Conservation (phyloP, 2,797 vertebrate genomes). For the Gallinago nigripennis region DNA sequence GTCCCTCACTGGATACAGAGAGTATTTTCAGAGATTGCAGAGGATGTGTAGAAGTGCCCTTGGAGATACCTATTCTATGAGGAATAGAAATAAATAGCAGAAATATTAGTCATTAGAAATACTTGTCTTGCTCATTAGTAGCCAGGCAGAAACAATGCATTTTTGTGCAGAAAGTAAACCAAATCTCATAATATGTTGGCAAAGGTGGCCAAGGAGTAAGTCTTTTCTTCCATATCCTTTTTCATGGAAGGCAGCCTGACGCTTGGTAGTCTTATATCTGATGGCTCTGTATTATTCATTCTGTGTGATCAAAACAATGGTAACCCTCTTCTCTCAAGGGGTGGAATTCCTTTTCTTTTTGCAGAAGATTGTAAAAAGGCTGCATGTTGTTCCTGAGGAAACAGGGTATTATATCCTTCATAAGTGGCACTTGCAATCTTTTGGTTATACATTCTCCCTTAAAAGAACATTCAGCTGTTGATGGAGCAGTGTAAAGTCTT, state of each 20-base stretch:
- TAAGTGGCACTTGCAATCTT: background rate
- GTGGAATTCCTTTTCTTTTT: background rate
- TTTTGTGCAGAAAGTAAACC: background rate
- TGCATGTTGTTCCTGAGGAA: background rate
- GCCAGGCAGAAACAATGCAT: background rate
- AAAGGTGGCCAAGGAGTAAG: background rate
- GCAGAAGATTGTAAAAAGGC: background rate
- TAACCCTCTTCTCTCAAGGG: background rate
- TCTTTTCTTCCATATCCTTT: background rate
- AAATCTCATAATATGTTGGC: background rate
- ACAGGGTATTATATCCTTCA: background rate
- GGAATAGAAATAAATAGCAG: background rate
- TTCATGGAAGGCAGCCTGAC: background rate
- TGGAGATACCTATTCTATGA: background rate
- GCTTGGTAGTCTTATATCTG: background rate
- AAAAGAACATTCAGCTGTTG: background rate
- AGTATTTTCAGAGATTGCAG: background rate
- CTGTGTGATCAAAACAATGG: background rate
- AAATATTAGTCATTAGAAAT: background rate
- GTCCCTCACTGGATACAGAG: background rate
- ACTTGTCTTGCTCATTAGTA: background rate
- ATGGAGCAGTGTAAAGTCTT: background rate
- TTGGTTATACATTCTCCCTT: background rate
- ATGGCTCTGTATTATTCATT: background rate
- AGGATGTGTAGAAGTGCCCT: background rate